These are phyloP conservation scores for Osmoderma eremita DNA, from an alignment of 2,888 invertebrate genomes.

Conservation along the genomic window DNA sequence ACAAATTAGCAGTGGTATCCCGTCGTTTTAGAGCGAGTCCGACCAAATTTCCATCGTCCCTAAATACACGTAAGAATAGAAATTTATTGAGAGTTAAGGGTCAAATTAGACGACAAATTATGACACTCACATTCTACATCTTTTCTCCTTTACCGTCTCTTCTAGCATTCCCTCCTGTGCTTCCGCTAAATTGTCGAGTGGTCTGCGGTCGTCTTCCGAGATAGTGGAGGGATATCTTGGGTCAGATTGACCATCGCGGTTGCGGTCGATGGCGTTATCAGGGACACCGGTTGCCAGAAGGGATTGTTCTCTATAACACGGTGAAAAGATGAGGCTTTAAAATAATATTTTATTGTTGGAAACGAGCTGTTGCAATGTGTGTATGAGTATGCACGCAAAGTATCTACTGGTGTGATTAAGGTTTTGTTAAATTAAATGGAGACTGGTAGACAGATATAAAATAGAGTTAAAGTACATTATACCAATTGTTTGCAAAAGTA, in stretches of 20 bases:
- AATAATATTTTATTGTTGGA: constrained; percentile 4
- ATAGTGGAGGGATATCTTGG: constrained; percentile 12
- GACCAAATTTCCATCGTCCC: not conserved
- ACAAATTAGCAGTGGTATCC: constrained; percentile 23
- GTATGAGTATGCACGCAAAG: not conserved
- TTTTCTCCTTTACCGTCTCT: constrained; percentile 28
- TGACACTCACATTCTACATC: constrained; percentile 23
- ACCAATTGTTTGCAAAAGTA: too few species aligned
- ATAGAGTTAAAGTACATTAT: too few species aligned
- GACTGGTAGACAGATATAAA: too few species aligned
- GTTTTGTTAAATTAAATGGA: too few species aligned
- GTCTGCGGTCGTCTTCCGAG: constrained; percentile 12
- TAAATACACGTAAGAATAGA: not conserved
- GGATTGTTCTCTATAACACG: constrained; percentile 4
- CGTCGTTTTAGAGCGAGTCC: constrained; percentile 34
- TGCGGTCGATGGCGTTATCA: constrained; percentile 8
- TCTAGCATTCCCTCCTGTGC: constrained; percentile 8
- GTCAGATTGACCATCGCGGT: constrained; percentile 10
- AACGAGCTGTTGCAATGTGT: not conserved
- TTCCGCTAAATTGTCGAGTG: constrained; percentile 15
- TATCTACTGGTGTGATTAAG: too few species aligned
- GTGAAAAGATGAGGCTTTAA: constrained; percentile 1
- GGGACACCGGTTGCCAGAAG: constrained; percentile 11
- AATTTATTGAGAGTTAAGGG: not conserved
- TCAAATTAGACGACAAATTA: not conserved